These are phyloP conservation scores for Ectemnius cavifrons DNA, from an alignment of 2,888 invertebrate species.

Conservation along the genomic window DNA sequence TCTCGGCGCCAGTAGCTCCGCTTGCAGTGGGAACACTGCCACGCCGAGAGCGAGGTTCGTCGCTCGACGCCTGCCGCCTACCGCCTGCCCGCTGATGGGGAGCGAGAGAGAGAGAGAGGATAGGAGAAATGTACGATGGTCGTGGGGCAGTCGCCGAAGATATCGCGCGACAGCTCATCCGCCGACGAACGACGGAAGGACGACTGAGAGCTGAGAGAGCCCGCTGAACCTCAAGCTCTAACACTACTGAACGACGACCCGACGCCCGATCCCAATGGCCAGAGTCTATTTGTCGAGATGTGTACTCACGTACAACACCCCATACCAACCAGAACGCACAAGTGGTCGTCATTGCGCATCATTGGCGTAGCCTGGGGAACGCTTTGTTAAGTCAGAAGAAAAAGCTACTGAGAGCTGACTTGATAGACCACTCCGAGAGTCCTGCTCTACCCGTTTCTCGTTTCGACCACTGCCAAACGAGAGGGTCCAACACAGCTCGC, in stretches of 20 bases:
- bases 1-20: too few relatives aligned
- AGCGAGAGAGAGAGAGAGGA: not conserved
- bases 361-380: slow-evolving; percentile 56
- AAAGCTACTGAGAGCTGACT: too few relatives aligned
- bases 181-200: slow-evolving; percentile 55
- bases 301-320: slow-evolving; percentile 13
- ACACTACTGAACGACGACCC: slow-evolving; percentile 2
- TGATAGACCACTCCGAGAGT: too few relatives aligned
- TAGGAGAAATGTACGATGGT: not conserved
- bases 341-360: slow-evolving; percentile 56
- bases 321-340: slow-evolving; percentile 24
- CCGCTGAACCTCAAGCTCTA: slow-evolving; percentile 8
- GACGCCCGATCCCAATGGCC: not conserved
- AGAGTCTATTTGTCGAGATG: slow-evolving; percentile 11
- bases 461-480: too few relatives aligned
- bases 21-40: too few relatives aligned
- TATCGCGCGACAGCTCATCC: slow-evolving; percentile 21
- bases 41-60: not conserved
- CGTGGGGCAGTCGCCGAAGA: not conserved
- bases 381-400: too few relatives aligned
- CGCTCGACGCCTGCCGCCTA: too few relatives aligned
- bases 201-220: slow-evolving; percentile 43
- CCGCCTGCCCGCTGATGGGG: too few relatives aligned
- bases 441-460: too few relatives aligned
- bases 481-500: too few relatives aligned